Percentiles rank a stretch among this genome's conserved stretches.
Conservation (phyloP, 1,140 invertebrate genomes). For the Helicoverpa zea region DNA sequence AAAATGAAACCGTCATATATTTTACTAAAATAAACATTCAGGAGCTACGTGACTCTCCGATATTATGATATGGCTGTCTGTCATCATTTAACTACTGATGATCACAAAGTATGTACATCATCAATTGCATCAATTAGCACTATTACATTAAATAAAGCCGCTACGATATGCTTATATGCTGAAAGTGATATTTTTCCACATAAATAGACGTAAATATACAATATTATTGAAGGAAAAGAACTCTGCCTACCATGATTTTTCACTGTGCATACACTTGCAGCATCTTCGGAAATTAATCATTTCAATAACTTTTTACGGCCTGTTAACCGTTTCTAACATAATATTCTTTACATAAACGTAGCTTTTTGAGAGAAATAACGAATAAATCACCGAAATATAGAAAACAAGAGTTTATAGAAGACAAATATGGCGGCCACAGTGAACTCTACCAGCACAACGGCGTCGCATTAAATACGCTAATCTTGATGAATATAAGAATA, state of each 20-base stretch:
- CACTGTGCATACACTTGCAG: slow-evolving; percentile 32
- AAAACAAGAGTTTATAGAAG: slow-evolving; percentile 77
- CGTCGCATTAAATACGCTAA: slow-evolving; percentile 72
- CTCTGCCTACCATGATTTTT: slow-evolving; percentile 39
- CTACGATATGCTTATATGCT: background rate
- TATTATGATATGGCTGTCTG: slow-evolving; percentile 66
- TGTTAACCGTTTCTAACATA: slow-evolving; percentile 21
- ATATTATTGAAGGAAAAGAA: slow-evolving; percentile 20
- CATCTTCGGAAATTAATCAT: background rate
- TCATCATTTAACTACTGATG: slow-evolving; percentile 31
- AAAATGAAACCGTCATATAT: slow-evolving; percentile 1
- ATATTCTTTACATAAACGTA: background rate
- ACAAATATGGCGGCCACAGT: slow-evolving; percentile 85
- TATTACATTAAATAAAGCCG: background rate
- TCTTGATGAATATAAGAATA: slow-evolving; percentile 63
- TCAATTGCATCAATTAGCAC: background rate
- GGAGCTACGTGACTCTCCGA: slow-evolving; percentile 61
- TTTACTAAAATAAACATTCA: slow-evolving; percentile 20
- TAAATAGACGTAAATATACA: slow-evolving; percentile 8
- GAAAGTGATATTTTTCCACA: background rate
- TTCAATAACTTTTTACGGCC: background rate
- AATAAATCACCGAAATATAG: slow-evolving; percentile 53
- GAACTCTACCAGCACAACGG: slow-evolving; percentile 82
- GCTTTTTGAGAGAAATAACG: slow-evolving; percentile 20
- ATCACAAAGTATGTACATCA: slow-evolving; percentile 8